Base-by-base conservation (phyloP, 1,140 invertebrate species). In the Drosophila novamexicana region DNA sequence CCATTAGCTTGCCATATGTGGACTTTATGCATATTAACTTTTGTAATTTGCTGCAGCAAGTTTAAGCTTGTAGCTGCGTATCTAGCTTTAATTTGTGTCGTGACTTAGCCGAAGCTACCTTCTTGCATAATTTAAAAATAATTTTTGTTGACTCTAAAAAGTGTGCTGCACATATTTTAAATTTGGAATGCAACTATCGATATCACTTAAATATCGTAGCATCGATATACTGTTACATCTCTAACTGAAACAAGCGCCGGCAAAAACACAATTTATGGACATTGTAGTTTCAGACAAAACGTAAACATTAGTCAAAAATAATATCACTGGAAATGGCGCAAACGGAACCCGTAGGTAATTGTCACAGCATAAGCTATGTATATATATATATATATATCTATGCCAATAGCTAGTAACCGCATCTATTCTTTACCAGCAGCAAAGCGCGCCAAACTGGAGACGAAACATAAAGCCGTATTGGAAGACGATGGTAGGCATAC, bases 401-500 rank as follows among this genome's bases (percentile, higher is more conserved):
- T 40, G 1, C 6, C 7, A 8, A 0, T 1, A 45, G n/a, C 7
- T 2, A 2, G 18, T 18, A 49, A 50, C 7, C 6, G 29, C 12
- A 7, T 18, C 7, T 54, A 2, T 67, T n/a, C 6, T 14, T 16
- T 2, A 54, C 29, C 6, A 40, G 39, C 58, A 61, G 72, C 77
- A 32, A 86, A 86, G 39, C 83, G 83, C 52, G 39, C 56, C 10
- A 86, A 82, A 59, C 47, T 79, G 42, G 84, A 88, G 61, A 39
- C 70, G 16, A 68, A 73, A 49, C 54, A 53, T 12, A 85, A 82
- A 47, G 61, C 63, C 49, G 36, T 58, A 5, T 29, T 74, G 18
- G 83, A 86, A 52, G 83, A 86, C 9, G 83, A 86, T 74, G 83
- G 83, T 88, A 70, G 82, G 58, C 22, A 12, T 6, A 1, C 22